Percentiles rank a stretch among this genome's conserved stretches.
These are phyloP conservation scores for Odontophorus gujanensis DNA, from an alignment of 2,113 vertebrate species.

Conservation along the genomic window DNA sequence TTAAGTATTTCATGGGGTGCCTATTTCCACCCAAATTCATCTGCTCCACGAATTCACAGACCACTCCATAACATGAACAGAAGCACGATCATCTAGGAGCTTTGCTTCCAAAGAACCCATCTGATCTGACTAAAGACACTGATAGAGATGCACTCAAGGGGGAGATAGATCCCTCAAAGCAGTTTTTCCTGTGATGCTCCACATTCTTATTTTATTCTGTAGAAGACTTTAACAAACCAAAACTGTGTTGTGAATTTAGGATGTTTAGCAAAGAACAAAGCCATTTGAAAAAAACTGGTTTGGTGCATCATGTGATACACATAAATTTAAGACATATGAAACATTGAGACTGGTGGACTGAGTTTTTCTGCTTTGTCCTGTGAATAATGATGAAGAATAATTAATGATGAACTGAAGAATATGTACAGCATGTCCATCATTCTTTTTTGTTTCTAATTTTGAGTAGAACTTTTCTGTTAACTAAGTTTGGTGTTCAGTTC, in stretches of 20 bases:
- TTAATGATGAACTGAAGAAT: background rate
- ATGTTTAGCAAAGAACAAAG: background rate
- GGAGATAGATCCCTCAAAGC: background rate
- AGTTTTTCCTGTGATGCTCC: background rate
- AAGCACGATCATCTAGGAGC: background rate
- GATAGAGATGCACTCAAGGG: background rate
- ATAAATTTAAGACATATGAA: background rate
- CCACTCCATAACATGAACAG: background rate
- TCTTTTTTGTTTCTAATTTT: background rate
- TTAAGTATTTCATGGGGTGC: background rate
- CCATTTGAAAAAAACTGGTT: background rate
- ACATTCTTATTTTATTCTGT: background rate
- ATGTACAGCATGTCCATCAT: background rate
- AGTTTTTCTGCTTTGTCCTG: background rate
- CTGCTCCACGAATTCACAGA: background rate
- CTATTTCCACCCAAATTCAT: background rate
- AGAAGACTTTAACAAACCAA: fast-evolving
- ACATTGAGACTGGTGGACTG: background rate
- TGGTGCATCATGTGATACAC: background rate
- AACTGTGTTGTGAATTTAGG: background rate
- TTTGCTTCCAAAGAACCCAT: background rate
- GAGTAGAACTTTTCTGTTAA: background rate
- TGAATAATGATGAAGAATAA: background rate
- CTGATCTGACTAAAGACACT: background rate
- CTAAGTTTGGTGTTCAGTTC: background rate